Conservation (phyloP, 2,113 vertebrate genomes). For the Triplophysa rosa region DNA sequence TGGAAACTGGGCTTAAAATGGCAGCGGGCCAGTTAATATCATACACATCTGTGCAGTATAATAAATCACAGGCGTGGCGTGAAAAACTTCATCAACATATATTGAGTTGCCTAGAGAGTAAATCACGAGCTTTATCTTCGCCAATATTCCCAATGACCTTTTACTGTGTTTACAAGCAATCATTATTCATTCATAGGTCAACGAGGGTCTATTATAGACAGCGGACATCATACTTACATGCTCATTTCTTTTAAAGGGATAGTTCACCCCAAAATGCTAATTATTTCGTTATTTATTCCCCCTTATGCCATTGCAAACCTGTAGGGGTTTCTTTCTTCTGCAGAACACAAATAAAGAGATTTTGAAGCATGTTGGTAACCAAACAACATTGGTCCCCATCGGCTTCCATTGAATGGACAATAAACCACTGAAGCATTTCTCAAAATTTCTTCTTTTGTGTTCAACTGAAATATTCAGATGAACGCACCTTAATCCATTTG, state of each 20-base stretch:
- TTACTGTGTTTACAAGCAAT: slow-evolving; percentile 2
- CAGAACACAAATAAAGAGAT: too few relatives aligned
- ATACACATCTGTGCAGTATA: not conserved
- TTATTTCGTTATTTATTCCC: too few relatives aligned
- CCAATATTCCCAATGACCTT: slow-evolving; percentile 34
- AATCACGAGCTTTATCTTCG: slow-evolving; percentile 16
- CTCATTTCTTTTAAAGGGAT: slow-evolving; percentile 9
- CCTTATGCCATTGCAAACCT: too few relatives aligned
- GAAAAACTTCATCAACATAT: slow-evolving; percentile 31
- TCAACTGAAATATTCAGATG: too few relatives aligned
- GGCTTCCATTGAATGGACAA: too few relatives aligned
- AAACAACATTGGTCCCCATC: too few relatives aligned
- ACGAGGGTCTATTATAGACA: slow-evolving; percentile 16
- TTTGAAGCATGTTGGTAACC: too few relatives aligned
- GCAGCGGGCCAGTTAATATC: not conserved
- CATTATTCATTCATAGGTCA: slow-evolving; percentile 23
- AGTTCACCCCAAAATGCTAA: too few relatives aligned
- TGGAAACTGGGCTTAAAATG: not conserved
- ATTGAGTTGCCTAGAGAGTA: slow-evolving; percentile 6
- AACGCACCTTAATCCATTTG: not conserved
- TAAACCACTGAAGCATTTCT: not conserved
- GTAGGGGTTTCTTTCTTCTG: too few relatives aligned
- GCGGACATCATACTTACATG: slow-evolving; percentile 29
- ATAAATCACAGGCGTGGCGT: slow-evolving; percentile 7
- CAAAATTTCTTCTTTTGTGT: too few relatives aligned